Evolutionary conservation across 2,888 invertebrate species (phyloP), one percentile per base, ranked within the genome.

Genomic region (Pseudeuparius sepicola): DNA sequence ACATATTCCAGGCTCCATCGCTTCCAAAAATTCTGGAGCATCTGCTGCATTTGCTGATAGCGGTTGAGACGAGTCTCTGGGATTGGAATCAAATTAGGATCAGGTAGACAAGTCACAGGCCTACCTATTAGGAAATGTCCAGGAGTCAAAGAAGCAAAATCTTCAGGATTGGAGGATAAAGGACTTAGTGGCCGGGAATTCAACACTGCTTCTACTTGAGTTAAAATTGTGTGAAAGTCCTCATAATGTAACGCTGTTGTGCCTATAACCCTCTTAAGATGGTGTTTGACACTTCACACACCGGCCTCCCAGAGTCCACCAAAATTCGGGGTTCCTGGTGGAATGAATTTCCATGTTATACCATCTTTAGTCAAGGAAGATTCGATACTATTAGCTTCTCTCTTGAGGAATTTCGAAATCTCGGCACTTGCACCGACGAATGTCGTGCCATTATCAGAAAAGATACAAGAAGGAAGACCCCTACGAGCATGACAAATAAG

Each of bases 271-370:
- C 49, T 37, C 16, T 40, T 43, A n/a, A 56, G 18, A 38, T 52
- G 55, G n/a, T n/a, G n/a, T n/a, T n/a, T n/a, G n/a, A n/a, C n/a
- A n/a, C n/a, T n/a, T n/a, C n/a, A n/a, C n/a, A 38, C 31, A 20
- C 44, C 50, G 1, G 52, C 47, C 31, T 59, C 58, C 54, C 54
- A 55, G 12, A 56, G 24, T 9, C 55, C 56, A 2, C 54, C 56
- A 28, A 51, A 50, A 34, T 52, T 44, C 1, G 52, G 53, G 2
- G 50, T 43, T 9, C 33, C 16, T 3, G 55, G 46, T 1, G 54
- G 51, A 18, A 28, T 34, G 4, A 24, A 34, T 13, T 34, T 10
- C 29, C 29, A 34, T 7, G 17, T 10, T 2, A 4, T 28, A 28
- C 29, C 26, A 2, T 14, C 4, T n/a, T n/a, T n/a, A n/a, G n/a